Evolutionary conservation across 2,797 vertebrate species (phyloP).

Genomic region (Sphaeramia orbicularis): DNA sequence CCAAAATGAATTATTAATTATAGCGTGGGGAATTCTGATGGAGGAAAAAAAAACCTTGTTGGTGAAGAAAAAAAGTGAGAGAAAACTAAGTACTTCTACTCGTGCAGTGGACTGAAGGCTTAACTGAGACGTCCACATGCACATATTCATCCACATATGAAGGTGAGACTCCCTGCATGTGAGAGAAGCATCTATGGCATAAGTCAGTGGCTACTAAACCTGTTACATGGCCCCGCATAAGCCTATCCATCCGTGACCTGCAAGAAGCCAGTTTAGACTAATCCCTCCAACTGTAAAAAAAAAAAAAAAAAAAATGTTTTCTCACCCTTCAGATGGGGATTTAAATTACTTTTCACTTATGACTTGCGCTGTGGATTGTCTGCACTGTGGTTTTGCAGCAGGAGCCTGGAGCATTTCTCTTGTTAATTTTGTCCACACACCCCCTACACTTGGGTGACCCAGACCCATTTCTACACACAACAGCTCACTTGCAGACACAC

Average conservation of each 20-base stretch:
- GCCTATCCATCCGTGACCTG: slow-evolving; percentile 80
- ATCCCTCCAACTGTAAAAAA: slow-evolving; percentile 80
- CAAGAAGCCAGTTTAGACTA: slow-evolving; percentile 78
- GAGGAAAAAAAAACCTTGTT: not conserved
- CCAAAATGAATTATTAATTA: too few species aligned
- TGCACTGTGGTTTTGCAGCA: slow-evolving; percentile 42
- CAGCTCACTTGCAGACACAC: too few species aligned
- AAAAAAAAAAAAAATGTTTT: slow-evolving; percentile 49
- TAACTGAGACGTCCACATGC: slow-evolving; percentile 7
- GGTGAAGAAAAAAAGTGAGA: not conserved
- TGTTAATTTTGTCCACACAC: slow-evolving; percentile 60
- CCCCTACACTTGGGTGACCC: slow-evolving; percentile 31
- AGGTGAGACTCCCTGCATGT: slow-evolving; percentile 42
- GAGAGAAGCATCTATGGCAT: slow-evolving; percentile 34
- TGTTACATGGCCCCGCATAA: slow-evolving; percentile 79
- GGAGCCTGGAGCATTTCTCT: slow-evolving; percentile 35
- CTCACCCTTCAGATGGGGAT: slow-evolving; percentile 78
- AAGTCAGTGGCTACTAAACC: slow-evolving; percentile 77
- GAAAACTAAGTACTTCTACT: not conserved
- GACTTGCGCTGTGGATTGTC: slow-evolving; percentile 47
- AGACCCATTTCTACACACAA: slow-evolving; percentile 25
- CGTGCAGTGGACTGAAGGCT: slow-evolving; percentile 2
- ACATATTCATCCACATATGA: slow-evolving; percentile 20
- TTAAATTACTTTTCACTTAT: slow-evolving; percentile 79
- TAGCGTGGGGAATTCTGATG: too few species aligned